These are phyloP conservation scores for Indicator maculatus DNA, from an alignment of 2,113 vertebrate species.

Conservation along the genomic window DNA sequence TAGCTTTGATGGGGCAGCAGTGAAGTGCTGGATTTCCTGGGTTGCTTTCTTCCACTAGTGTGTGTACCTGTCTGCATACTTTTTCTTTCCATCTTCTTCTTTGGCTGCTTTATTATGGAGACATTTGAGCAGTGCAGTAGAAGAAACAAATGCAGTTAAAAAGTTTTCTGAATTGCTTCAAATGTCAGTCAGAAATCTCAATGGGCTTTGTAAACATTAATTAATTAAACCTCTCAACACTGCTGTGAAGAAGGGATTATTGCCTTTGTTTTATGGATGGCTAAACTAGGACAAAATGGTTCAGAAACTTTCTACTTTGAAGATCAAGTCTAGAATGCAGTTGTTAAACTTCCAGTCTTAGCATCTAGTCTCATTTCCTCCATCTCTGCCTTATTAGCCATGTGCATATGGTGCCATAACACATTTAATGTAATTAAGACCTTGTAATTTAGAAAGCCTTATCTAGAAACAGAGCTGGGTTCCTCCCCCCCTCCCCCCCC, in stretches of 20 bases:
- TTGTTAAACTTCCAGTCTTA: not conserved
- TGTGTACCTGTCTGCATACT: not conserved
- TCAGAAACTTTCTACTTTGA: not conserved
- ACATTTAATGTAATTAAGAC: constrained; percentile 56
- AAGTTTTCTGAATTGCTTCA: constrained; percentile 33
- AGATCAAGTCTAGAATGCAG: constrained; percentile 2
- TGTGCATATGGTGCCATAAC: constrained; percentile 24
- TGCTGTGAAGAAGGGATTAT: constrained; percentile 48
- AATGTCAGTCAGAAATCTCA: constrained; percentile 58
- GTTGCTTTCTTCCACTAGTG: not conserved
- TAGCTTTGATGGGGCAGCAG: not conserved
- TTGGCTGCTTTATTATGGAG: not conserved
- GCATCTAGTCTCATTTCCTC: constrained; percentile 13
- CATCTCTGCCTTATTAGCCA: constrained; percentile 20
- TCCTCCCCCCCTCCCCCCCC: not conserved
- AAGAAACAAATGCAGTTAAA: constrained; percentile 19
- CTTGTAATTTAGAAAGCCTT: constrained; percentile 46
- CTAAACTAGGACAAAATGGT: constrained; percentile 47
- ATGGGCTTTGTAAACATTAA: constrained; percentile 44
- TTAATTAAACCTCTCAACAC: constrained; percentile 62
- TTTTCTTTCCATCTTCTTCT: not conserved
- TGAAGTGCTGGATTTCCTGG: not conserved
- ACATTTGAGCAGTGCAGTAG: not conserved
- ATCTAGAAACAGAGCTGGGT: constrained; percentile 26
- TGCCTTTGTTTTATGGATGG: constrained; percentile 48